Evolutionary conservation across 2,797 vertebrate species (phyloP), one percentile per base, ranked within the genome.

Genomic region (Leucoraja ocellata): DNA sequence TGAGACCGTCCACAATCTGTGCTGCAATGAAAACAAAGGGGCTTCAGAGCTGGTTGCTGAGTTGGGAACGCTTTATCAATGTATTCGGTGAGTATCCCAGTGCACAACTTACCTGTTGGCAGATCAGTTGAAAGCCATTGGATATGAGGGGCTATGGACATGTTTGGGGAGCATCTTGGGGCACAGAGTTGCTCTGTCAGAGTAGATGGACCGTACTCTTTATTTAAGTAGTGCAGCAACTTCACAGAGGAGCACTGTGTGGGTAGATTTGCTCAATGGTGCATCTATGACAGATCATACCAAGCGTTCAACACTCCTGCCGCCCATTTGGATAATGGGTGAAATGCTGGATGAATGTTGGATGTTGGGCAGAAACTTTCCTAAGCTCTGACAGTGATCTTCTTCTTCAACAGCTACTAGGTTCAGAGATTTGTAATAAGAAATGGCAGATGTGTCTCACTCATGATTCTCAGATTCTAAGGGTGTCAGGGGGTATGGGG

Each of bases 21-120:
- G 99, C 94, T 99, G 99, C 95, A 99, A 99, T 0, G 99, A 99
- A 95, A 99, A 99, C 96, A 99, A 99, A 95, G 99, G 99, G 7
- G 98, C 99, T 0, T 99, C 99, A 0, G 99, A 99, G 94, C 96
- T 99, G 91, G 98, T 99, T 93, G 99, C 99, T 7, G 99, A 99
- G 86, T 97, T 99, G 46, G 96, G 98, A 78, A 99, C 99, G 0
- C 96, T 99, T 16, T 99, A 99, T 94, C 99, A 99, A 95, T 99
- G 99, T 93, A 99, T 99, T 94, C 95, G 98, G 98, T 98, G 95
- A 96, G 97, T 39, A 21, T 13, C 77, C 6, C 58, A 18, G 36
- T 58, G n/a, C 65, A 4, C 6, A 21, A 23, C 16, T 21, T 25
- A 23, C 23, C 2, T 5, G n/a, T 84, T 32, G 9, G 32, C 36